Evolutionary conservation across 1,140 invertebrate genomes (phyloP).

Genomic region (Aradophagus sp.): DNA sequence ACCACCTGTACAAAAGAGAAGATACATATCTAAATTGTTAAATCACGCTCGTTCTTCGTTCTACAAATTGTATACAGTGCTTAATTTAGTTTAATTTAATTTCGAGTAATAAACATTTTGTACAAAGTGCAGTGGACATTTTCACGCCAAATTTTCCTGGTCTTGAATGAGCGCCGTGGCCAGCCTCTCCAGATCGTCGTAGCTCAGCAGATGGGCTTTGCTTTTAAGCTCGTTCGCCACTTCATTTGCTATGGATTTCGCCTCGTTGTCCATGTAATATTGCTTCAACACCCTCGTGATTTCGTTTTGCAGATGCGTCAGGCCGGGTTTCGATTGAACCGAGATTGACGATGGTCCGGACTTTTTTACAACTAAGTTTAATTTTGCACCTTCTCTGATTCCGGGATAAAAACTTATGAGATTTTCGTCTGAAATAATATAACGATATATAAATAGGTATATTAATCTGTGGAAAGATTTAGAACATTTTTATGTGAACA

Average conservation of each 20-base stretch:
- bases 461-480: too few species aligned
- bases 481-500: not conserved
- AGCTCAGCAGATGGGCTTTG: slow-evolving; percentile 71
- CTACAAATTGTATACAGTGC: slow-evolving; percentile 26
- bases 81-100: too few species aligned
- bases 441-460: too few species aligned
- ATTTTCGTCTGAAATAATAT: slow-evolving; percentile 71
- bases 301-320: slow-evolving; percentile 63
- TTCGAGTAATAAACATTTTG: slow-evolving; percentile 30
- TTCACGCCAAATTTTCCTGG: slow-evolving; percentile 65
- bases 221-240: slow-evolving; percentile 69
- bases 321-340: slow-evolving; percentile 54
- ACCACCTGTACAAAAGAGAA: too few species aligned
- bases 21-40: too few species aligned
- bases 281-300: slow-evolving; percentile 68
- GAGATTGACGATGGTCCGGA: too few species aligned
- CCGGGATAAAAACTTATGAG: slow-evolving; percentile 71
- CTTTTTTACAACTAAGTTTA: slow-evolving; percentile 69
- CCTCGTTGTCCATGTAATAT: slow-evolving; percentile 69
- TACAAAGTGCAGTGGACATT: slow-evolving; percentile 10
- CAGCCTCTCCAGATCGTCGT: slow-evolving; percentile 73
- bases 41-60: too few species aligned
- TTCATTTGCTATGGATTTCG: slow-evolving; percentile 70
- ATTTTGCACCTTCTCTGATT: slow-evolving; percentile 70
- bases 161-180: slow-evolving; percentile 72